phyloP scores from a whole-genome alignment of 2,888 invertebrate species.

The Aplocera efformata region DNA sequence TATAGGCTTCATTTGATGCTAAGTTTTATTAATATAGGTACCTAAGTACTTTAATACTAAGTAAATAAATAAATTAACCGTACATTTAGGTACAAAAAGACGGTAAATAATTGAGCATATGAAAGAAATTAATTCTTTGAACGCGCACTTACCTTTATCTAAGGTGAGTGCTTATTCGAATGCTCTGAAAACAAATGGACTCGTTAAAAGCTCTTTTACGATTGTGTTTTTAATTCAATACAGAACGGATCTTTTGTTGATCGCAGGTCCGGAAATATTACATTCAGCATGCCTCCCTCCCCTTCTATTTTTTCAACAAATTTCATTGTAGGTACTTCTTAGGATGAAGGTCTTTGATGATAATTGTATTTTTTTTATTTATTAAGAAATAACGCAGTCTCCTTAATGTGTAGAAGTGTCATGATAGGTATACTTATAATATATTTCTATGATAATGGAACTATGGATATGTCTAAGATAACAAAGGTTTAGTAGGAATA shows the following conservation, averaged over 20 bases:
- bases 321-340: conserved; percentile 1
- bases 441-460: too few species aligned
- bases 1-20: too few species aligned
- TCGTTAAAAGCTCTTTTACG: conserved; percentile 58
- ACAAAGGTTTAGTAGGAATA: too few species aligned
- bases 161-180: conserved; percentile 15
- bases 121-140: conserved; percentile 10
- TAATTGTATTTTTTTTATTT: too few species aligned
- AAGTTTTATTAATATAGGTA: too few species aligned
- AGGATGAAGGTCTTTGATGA: too few species aligned
- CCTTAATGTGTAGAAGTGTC: too few species aligned
- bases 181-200: conserved; percentile 54
- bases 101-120: conserved; percentile 9
- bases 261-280: conserved; percentile 61
- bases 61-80: too few species aligned
- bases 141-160: conserved; percentile 4
- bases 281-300: conserved; percentile 17
- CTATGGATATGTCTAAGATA: too few species aligned
- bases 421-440: too few species aligned
- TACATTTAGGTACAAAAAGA: background rate
- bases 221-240: conserved; percentile 66
- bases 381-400: too few species aligned
- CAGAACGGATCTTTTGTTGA: conserved; percentile 61
- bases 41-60: too few species aligned
- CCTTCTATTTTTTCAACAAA: conserved; percentile 16